These are phyloP conservation scores for Valencia hispanica DNA, from an alignment of 2,797 vertebrate genomes.

Conservation along the genomic window DNA sequence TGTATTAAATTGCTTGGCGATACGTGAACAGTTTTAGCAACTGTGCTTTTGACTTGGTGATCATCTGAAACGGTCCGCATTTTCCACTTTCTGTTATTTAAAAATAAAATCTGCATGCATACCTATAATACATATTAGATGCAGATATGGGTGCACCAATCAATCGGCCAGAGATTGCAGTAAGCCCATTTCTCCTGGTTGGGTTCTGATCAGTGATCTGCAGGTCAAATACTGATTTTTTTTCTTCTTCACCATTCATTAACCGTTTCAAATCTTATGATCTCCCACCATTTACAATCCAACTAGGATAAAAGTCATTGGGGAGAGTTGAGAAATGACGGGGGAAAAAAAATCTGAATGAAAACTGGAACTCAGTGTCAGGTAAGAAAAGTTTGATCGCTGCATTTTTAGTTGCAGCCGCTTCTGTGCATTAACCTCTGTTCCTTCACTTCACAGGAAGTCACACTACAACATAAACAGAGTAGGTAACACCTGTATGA, in stretches of 20 bases:
- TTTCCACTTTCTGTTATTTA: neutral
- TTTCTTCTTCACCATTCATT: neutral
- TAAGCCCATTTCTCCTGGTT: neutral
- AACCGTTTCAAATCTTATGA: neutral
- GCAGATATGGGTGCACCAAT: neutral
- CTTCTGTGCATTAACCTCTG: neutral
- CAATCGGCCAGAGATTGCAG: neutral
- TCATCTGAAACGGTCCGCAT: neutral
- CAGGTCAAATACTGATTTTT: neutral
- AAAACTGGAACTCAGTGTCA: neutral
- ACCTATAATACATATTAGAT: neutral
- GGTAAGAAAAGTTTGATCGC: neutral
- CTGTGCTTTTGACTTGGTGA: neutral
- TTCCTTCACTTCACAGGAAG: neutral
- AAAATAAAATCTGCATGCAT: neutral
- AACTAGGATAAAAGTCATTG: neutral
- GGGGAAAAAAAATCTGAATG: neutral
- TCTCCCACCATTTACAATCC: neutral
- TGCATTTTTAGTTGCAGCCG: neutral
- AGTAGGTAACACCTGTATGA: neutral
- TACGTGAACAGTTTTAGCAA: neutral
- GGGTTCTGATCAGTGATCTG: neutral
- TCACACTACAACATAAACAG: neutral
- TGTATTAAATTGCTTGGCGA: constrained; percentile 1
- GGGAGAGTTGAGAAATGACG: too few species aligned